These are phyloP conservation scores for Linnaemya tessellans DNA, from an alignment of 2,888 invertebrate genomes.

Conservation along the genomic window DNA sequence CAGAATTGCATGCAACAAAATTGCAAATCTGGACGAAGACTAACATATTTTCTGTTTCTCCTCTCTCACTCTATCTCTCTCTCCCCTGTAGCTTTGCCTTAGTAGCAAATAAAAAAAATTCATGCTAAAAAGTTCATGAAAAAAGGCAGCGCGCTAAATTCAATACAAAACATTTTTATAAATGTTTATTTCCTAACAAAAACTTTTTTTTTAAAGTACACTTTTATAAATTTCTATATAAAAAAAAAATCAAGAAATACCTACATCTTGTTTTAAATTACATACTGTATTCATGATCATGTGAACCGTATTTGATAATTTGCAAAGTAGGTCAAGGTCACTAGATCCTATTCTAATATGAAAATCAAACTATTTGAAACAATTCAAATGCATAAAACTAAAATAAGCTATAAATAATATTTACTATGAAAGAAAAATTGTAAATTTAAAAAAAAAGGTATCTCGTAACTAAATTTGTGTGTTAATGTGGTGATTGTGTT, in stretches of 20 bases:
- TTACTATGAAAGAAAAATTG: not conserved
- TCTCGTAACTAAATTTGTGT: slow-evolving; percentile 37
- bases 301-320: not conserved
- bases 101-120: not conserved
- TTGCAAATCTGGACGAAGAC: too few species aligned
- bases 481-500: slow-evolving; percentile 23
- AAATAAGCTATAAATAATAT: slow-evolving; percentile 10
- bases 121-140: too few species aligned
- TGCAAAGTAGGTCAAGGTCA: slow-evolving; percentile 18
- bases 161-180: not conserved
- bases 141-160: too few species aligned
- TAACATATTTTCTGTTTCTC: too few species aligned
- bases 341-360: not conserved
- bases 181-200: slow-evolving; percentile 11
- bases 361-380: not conserved
- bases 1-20: too few species aligned
- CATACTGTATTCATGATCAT: not conserved
- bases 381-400: not conserved
- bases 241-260: too few species aligned
- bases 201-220: not conserved
- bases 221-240: not conserved
- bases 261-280: not conserved
- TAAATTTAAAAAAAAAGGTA: slow-evolving; percentile 4
- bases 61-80: not conserved
- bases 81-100: not conserved